Evolutionary conservation across 1,140 invertebrate species (phyloP), one percentile per base, ranked within the genome.

Genomic region (Dreissena rostriformis): DNA sequence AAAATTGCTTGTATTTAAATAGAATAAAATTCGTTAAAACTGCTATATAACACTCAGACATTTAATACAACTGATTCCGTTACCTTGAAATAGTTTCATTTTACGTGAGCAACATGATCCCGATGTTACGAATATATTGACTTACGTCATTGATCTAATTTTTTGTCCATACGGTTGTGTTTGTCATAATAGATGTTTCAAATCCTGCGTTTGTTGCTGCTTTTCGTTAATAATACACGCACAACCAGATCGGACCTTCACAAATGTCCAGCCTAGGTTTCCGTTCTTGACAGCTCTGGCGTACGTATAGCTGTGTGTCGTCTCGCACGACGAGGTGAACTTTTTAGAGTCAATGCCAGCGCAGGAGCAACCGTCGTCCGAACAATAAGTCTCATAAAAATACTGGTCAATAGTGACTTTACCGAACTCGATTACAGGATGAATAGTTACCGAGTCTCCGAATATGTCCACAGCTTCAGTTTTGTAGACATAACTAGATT

Each of bases 201-300:
- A 39, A 8, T 39, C 39, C 8, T 2, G 8, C 39, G 39, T 39
- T 8, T 39, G 39, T 5, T 39, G 52, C n/a, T 22, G 26, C 14
- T 24, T 51, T 24, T 52, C 39, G n/a, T 67, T 24, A 28, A 77
- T 66, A 14, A 39, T 12, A 28, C 82, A 77, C 12, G 52, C 63
- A 84, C 82, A 84, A 19, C 81, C 81, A 11, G 72, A 66, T 70
- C 71, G 51, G 12, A 83, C 73, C 68, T 75, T 68, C 10, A 83
- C 70, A 52, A 55, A 70, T 15, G 24, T 70, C 81, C 81, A 83
- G 19, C 72, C 81, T 15, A 57, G 22, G 22, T 68, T 65, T 29
- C 81, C 81, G 24, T 74, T 68, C 61, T 83, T 83, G 8, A 68
- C 61, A 57, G 74, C 52, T n/a, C 26, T 39, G 24, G 81, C 81